Conservation (phyloP, 2,113 vertebrate species). For the Perccottus glenii region DNA sequence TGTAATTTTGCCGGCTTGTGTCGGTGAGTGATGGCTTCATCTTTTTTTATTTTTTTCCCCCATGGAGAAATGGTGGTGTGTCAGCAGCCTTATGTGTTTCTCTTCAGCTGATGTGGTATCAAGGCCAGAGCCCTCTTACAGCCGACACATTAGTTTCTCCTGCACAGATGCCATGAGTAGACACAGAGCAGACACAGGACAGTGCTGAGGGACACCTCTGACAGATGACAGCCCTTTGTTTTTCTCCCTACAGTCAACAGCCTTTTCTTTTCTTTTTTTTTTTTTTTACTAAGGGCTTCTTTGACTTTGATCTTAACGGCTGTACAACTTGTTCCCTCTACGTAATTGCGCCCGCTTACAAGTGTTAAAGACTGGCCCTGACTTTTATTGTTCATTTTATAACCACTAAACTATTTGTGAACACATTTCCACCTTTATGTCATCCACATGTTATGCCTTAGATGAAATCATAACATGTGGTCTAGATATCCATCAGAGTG, state of each 20-base stretch:
- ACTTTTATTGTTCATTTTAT: neutral
- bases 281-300: neutral
- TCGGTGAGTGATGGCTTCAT: constrained; percentile 72
- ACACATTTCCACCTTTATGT: neutral
- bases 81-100: constrained; percentile 64
- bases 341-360: neutral
- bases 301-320: neutral
- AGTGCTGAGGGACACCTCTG: constrained; percentile 56
- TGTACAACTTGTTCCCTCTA: neutral
- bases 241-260: constrained; percentile 19
- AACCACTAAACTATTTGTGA: neutral
- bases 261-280: constrained; percentile 8
- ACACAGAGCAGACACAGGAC: constrained; percentile 54
- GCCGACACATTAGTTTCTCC: constrained; percentile 60
- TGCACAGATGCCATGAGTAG: constrained; percentile 48
- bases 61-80: constrained; percentile 51
- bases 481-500: constrained; percentile 28
- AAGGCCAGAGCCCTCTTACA: constrained; percentile 58
- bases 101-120: constrained; percentile 63
- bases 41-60: constrained; percentile 57
- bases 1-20: constrained; percentile 58
- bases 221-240: constrained; percentile 53
- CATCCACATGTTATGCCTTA: constrained; percentile 11
- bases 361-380: neutral
- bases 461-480: constrained; percentile 8